Evolutionary conservation across 92 coral and sea anemone genomes (phyloP), one percentile per base, ranked within the genome.

Genomic region (Muricea muricata): DNA sequence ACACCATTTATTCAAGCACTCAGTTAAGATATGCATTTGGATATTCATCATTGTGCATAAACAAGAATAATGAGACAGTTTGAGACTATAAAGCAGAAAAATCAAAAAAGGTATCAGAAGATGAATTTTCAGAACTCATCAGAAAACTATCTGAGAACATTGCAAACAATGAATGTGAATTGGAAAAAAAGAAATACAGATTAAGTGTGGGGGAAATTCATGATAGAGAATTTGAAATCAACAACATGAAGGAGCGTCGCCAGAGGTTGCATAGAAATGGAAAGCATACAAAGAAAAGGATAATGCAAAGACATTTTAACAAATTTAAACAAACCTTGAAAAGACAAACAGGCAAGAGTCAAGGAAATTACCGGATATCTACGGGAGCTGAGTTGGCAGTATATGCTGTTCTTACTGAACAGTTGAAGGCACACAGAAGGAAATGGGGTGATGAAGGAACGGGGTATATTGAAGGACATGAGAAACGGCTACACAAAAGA

Each of bases 361-460:
- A n/a, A n/a, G n/a, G n/a, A n/a, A n/a, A 81, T n/a, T n/a, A 86
- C 85, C 67, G 25, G 11, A 86, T 78, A 65, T 66, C 78, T 52
- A 45, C 85, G 7, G 79, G 89, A 34, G 89, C 89, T 34, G 89
- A 78, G 39, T 12, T 24, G 13, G 89, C 89, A 23, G 48, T 86
- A 14, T 68, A 32, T 17, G 79, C 26, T 30, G 85, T 86, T 18
- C 45, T 86, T 15, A 68, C 37, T 21, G 89, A 86, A 33, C 89
- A 79, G 46, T 23, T 66, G 29, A 66, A 86, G 65, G 89, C 89
- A 60, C 50, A 45, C 12, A 1, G 50, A 13, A 45, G 82, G 66
- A 58, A 87, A 57, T 74, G 91, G 91, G 91, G 91, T 5, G 91
- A 87, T 35, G 91, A 87, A 68, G 91, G 91, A 15, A 87, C 91